Base-by-base conservation (phyloP, 92 coral and sea anemone species). In the Desmophyllum pertusum region DNA sequence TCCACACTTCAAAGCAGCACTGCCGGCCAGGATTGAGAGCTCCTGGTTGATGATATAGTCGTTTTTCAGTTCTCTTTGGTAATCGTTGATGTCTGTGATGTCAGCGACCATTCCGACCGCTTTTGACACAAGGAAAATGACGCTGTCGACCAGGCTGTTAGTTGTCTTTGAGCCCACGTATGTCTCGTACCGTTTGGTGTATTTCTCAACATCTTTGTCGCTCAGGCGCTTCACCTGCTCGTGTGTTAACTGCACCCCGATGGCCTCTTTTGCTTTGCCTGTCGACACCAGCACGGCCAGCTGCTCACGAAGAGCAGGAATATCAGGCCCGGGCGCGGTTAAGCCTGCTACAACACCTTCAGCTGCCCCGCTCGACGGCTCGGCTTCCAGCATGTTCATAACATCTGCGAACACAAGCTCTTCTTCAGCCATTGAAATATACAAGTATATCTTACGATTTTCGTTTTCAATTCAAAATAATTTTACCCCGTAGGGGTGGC, bases 201-300 rank as follows among this genome's bases (percentile, higher is more conserved):
- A 42, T 25, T 42, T 74, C 31, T 41, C 39, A 1, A 75, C 81
- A 0, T 84, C 88, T 31, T 59, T 68, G 38, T 46, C 88, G 0
- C 45, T 1, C 31, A 62, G 29, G 25, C 57, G 69, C 17, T 84
- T 35, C 8, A 84, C 76, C 39, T 84, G 59, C 11, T 84, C 88
- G 35, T 84, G 88, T 33, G 88, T 41, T 1, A 84, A 51, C 15
- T 46, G 52, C 31, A 42, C 53, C 4, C 82, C 77, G 29, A 65
- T 42, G 36, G 78, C 78, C 10, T 84, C 88, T 36, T 84, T 84
- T 1, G 69, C 39, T 35, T 64, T 75, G 27, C 82, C 76, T 1
- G 66, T 39, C 0, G 82, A 62, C 3, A 75, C 68, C 8, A 75
- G 76, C 23, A 74, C 19, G 5, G 71, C 43, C 3, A 84, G 76